phyloP scores from a whole-genome alignment of 2,113 vertebrate species.

The Chionomys nivalis region DNA sequence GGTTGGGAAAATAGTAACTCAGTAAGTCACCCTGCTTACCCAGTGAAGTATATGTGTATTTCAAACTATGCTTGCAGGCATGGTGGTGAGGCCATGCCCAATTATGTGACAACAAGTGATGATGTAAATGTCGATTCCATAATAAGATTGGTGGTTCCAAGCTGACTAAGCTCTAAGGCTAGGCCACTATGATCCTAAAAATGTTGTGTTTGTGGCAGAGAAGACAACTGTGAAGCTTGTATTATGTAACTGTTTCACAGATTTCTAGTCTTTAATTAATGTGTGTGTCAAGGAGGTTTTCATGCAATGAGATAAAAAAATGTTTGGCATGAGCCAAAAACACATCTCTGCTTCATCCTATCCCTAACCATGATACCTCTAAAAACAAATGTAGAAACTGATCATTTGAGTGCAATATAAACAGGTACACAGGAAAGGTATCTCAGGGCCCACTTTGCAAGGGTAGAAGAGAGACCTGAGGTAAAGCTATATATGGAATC shows the following conservation, averaged over 20 bases:
- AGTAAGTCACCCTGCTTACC: background rate
- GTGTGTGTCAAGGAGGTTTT: background rate
- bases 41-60: background rate
- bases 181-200: background rate
- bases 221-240: background rate
- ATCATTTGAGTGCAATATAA: background rate
- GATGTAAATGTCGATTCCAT: too few relatives aligned
- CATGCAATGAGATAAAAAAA: background rate
- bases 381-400: background rate
- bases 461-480: background rate
- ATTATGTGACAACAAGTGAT: too few relatives aligned
- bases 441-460: background rate
- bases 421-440: background rate
- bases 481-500: background rate
- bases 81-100: background rate
- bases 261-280: background rate
- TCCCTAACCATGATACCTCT: too few relatives aligned
- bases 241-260: too few relatives aligned
- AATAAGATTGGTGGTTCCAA: background rate
- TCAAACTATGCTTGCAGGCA: background rate
- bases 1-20: background rate
- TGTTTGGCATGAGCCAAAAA: background rate
- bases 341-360: background rate
- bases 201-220: background rate
- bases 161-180: background rate